Evolutionary conservation across 2,797 vertebrate species (phyloP).

Genomic region (Sebastiscus albofasciatus): DNA sequence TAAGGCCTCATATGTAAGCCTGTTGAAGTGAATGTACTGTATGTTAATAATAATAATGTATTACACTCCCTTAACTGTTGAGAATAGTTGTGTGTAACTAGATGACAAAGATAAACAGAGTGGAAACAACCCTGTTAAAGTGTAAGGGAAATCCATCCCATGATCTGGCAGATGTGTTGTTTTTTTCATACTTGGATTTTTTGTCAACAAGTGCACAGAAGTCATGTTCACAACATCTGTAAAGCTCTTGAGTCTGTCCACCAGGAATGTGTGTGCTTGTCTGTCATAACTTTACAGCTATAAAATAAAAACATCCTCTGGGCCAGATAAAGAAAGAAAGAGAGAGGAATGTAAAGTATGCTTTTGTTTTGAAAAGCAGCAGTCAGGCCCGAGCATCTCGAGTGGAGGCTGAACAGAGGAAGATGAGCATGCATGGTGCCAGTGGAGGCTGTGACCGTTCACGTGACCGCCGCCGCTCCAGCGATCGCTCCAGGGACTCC

Average conservation of each 20-base stretch:
- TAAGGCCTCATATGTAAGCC: neutral
- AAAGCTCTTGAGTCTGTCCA: neutral
- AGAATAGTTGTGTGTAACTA: neutral
- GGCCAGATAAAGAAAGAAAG: neutral
- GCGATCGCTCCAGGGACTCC: constrained; percentile 96
- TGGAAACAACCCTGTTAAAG: neutral
- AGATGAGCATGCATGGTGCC: constrained; percentile 96
- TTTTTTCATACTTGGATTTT: neutral
- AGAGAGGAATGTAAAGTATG: constrained; percentile 8
- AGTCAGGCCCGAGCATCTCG: constrained; percentile 86
- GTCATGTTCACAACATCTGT: neutral
- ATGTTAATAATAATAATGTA: neutral
- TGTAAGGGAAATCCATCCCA: neutral
- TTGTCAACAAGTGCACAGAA: neutral
- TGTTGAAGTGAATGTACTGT: neutral
- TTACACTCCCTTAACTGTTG: neutral
- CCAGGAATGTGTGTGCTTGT: neutral
- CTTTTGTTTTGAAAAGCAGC: constrained; percentile 76
- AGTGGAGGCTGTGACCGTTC: constrained; percentile 93
- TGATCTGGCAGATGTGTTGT: neutral
- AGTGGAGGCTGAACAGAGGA: constrained; percentile 85
- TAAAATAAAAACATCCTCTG: neutral
- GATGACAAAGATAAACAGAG: neutral
- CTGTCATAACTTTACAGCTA: neutral
- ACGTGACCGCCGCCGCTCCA: constrained; percentile 94